phyloP scores from a whole-genome alignment of 2,888 invertebrate genomes.

The Hoplodrina ambigua region DNA sequence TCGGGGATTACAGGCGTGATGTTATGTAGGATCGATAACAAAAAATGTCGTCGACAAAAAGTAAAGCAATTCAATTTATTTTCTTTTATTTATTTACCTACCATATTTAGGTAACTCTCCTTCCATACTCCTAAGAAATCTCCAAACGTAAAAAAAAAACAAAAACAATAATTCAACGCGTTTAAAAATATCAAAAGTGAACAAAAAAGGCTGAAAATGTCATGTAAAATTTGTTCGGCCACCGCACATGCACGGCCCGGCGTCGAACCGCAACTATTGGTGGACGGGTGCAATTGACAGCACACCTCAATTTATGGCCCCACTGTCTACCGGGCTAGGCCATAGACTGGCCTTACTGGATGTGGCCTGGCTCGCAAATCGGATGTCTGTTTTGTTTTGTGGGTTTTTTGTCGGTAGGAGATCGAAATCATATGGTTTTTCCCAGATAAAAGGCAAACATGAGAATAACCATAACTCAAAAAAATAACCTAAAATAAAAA shows the following conservation, averaged over 20 bases:
- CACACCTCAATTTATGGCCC: conserved; percentile 89
- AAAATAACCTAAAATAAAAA: too few species aligned
- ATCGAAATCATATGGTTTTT: too few species aligned
- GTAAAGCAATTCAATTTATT: too few species aligned
- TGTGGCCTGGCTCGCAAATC: conserved; percentile 32
- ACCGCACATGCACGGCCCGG: conserved; percentile 65
- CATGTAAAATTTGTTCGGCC: conserved; percentile 56
- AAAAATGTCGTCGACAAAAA: too few species aligned
- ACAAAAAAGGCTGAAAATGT: conserved; percentile 54
- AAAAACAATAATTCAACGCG: conserved; percentile 25
- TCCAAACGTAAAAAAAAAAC: neutral
- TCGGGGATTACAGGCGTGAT: too few species aligned
- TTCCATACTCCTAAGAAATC: neutral
- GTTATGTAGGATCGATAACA: too few species aligned
- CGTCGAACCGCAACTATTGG: conserved; percentile 88
- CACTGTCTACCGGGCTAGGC: conserved; percentile 83
- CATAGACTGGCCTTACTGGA: conserved; percentile 59
- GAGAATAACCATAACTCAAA: too few species aligned
- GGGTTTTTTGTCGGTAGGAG: too few species aligned
- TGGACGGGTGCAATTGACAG: conserved; percentile 89
- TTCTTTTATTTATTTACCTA: too few species aligned
- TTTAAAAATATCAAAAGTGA: conserved; percentile 32
- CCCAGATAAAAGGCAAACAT: too few species aligned
- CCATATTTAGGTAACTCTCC: neutral
- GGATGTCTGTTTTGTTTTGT: too few species aligned